Percentiles rank a stretch among this genome's conserved stretches.
Evolutionary conservation across 2,888 invertebrate species (phyloP).

Genomic region (Panorpa germanica): DNA sequence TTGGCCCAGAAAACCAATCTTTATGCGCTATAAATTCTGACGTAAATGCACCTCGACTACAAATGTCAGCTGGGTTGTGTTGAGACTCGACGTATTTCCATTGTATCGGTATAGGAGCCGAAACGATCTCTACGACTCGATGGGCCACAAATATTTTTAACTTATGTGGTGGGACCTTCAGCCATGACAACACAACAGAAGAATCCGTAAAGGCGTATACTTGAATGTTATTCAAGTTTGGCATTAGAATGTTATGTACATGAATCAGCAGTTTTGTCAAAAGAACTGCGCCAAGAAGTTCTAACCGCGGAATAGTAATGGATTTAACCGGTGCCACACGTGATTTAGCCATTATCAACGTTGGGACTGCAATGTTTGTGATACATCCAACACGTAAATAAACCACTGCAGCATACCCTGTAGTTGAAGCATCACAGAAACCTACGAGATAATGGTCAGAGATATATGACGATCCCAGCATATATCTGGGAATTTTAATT

Average conservation of each 20-base stretch:
- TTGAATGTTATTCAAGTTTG: slow-evolving; percentile 10
- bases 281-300: slow-evolving; percentile 15
- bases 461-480: too few species aligned
- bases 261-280: slow-evolving; percentile 13
- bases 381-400: slow-evolving; percentile 12
- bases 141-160: slow-evolving; percentile 14
- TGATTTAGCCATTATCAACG: slow-evolving; percentile 14
- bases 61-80: slow-evolving; percentile 8
- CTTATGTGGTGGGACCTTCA: slow-evolving; percentile 9
- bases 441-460: slow-evolving; percentile 12
- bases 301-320: slow-evolving; percentile 14
- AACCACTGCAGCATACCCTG: slow-evolving; percentile 12
- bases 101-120: slow-evolving; percentile 4
- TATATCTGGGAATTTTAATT: slow-evolving; percentile 5
- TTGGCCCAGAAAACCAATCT: too few species aligned
- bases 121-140: slow-evolving; percentile 11
- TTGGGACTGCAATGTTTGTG: slow-evolving; percentile 9
- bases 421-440: slow-evolving; percentile 14
- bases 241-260: slow-evolving; percentile 11
- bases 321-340: slow-evolving; percentile 14
- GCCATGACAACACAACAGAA: slow-evolving; percentile 13
- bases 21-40: too few species aligned
- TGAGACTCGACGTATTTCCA: slow-evolving; percentile 5
- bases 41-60: slow-evolving; percentile 6
- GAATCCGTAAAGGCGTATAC: slow-evolving; percentile 15